Evolutionary conservation across 2,797 vertebrate species (phyloP), one percentile per base, ranked within the genome.

Genomic region (Pipistrellus pygmaeus): DNA sequence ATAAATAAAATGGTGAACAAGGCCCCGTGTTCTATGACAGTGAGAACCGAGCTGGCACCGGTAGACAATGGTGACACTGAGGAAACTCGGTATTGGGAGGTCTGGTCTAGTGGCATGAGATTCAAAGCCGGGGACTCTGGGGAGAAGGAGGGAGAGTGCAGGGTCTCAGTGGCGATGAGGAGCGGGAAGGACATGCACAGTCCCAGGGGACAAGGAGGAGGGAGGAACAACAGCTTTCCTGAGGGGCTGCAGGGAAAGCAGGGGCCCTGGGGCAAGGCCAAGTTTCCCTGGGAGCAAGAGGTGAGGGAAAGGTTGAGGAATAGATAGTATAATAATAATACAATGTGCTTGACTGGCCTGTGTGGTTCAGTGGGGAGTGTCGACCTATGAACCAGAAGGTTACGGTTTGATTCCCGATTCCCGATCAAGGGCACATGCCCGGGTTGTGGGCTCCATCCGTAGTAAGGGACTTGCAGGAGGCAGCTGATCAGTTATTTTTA

Each of bases 231-330:
- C 27, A 51, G 12, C 20, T 8, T 57, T 2, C 6, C 18, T 20
- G 73, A 48, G 44, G 17, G 21, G 15, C 10, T 38, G 3, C 18
- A 1, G 23, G 8, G 35, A 35, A 15, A 20, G 25, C 46, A 8
- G 14, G 7, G 51, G 14, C 11, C 5, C 20, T 1, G 2, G 3
- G 25, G 6, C 20, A 30, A 1, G 73, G 44, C n/a, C 44, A 4
- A 2, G 53, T 38, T 41, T 44, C 64, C 11, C 0, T 35, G 13
- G 23, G 30, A 27, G 1, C 13, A 15, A 53, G 11, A 20, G 12
- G 5, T 12, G 8, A 9, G 14, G 35, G 4, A 2, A 25, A 69
- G 18, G 27, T 6, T 5, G 8, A 75, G 73, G 71, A 38, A 55
- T 0, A 44, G 62, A 17, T 8, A 23, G 8, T 6, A 1, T 78